Base-by-base conservation (phyloP, 1,140 invertebrate genomes). In the Gryllus bimaculatus region DNA sequence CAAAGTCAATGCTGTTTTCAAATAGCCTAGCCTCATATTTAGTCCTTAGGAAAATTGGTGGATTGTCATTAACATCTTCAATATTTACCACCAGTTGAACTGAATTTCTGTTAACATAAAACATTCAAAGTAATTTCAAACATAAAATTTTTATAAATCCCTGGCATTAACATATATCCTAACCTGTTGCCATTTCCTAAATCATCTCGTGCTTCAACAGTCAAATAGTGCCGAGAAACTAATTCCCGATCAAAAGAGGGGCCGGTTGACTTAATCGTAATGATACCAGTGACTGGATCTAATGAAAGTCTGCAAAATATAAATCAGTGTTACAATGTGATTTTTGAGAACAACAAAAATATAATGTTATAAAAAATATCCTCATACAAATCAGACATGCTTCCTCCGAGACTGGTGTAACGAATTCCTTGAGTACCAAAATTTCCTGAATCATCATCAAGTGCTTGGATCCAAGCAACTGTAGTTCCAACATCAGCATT, bases 181-280 rank as follows among this genome's bases (percentile, higher is more conserved):
- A 80, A 87, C 87, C 93, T 88, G 85, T 96, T 95, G 76, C 96
- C 96, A 82, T 90, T 89, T 7, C 96, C 95, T 75, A 93, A 86
- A 85, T 95, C 93, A 85, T 98, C 96, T 81, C 95, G 88, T 0
- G 96, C 96, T 85, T 98, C 96, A 0, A 97, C 93, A 0, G 95
- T 98, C 8, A 99, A 87, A 86, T 93, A 97, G 87, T 97, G 96
- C 8, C 92, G 90, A 0, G 93, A 91, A 12, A 95, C 89, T 47
- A 94, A 89, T 86, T 99, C 96, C 48, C 96, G 88, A 85, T 98
- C 96, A 83, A 98, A 96, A 79, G 89, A 90, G 6, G 91, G 86
- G 13, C 89, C 90, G 0, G 92, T 93, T 0, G 91, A 88, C 83
- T 93, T 93, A 2, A 97, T 93, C 3, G 92, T 93, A 79, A 98